Base-by-base conservation (phyloP, 2,113 vertebrate species). In the Rhea americana region DNA sequence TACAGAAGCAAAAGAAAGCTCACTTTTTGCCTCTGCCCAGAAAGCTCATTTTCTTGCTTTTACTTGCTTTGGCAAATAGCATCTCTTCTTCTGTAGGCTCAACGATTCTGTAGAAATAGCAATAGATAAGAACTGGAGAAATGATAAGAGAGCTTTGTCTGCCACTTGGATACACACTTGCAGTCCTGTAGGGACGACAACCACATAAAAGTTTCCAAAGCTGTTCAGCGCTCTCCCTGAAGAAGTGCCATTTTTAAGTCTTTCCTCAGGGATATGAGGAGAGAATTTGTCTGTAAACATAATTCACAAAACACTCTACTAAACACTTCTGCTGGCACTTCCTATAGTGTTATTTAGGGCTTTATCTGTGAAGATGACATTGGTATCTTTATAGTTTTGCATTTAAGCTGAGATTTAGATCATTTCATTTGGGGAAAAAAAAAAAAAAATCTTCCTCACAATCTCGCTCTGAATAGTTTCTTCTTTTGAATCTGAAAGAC, bases 201-300 rank as follows among this genome's bases (percentile, higher is more conserved):
- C 56, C 61, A 75, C 1, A 2, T 43, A 83, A 86, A 56, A 78
- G 25, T 81, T 56, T 78, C 35, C 77, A 48, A 43, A 86, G 47
- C 7, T 47, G 26, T 71, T 81, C 59, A 91, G n/a, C 18, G 45
- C 19, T 71, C 37, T 67, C 56, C 61, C 39, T 72, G 20, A 91
- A 85, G 10, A 63, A 90, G 35, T 71, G 16, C 56, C 80, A 75
- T 90, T 93, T 96, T 86, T 90, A 95, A 83, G 65, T 77, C 68
- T 90, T 28, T 51, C 92, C 87, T 8, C 37, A 76, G 73, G 2
- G 28, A 86, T 51, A 56, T 78, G 59, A 76, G 17, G 43, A 75
- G 11, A 32, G 39, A 90, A 71, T 10, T 68, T 72, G 43, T 48
- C 83, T 21, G 56, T 94, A 82, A 90, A 68, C 39, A 86, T 45